Conservation (phyloP, 2,113 vertebrate species). For the Cyrtonyx montezumae region DNA sequence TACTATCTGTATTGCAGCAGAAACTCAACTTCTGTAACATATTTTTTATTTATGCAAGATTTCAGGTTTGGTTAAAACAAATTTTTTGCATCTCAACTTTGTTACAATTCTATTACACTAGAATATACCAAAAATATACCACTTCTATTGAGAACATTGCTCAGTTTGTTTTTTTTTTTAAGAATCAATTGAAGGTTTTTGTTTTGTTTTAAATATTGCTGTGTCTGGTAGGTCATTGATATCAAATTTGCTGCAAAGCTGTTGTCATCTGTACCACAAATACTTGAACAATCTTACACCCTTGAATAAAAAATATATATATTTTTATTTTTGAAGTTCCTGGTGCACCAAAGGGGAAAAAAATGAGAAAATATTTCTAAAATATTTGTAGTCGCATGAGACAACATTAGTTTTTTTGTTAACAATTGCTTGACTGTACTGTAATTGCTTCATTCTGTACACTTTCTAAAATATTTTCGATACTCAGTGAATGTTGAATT, state of each 20-base stretch:
- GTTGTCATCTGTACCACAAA: background rate
- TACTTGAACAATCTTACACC: background rate
- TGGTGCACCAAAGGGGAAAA: background rate
- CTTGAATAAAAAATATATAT: background rate
- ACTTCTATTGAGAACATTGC: background rate
- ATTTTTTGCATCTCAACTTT: background rate
- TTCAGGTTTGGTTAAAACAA: background rate
- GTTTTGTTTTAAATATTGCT: background rate
- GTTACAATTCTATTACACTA: background rate
- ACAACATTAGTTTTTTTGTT: background rate
- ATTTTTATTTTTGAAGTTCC: fast-evolving
- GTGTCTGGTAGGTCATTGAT: background rate
- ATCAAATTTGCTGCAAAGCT: background rate
- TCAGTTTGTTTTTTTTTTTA: background rate
- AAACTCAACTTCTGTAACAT: background rate
- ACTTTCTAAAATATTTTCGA: background rate
- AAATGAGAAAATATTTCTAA: background rate
- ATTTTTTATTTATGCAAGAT: background rate
- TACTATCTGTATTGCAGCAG: background rate
- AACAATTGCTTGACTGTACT: background rate
- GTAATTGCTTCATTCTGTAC: background rate
- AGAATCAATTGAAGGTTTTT: background rate
- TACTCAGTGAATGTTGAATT: background rate
- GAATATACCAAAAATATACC: background rate
- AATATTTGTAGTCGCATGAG: background rate